These are phyloP conservation scores for Caranx melampygus DNA, from an alignment of 2,113 vertebrate genomes.

Conservation along the genomic window DNA sequence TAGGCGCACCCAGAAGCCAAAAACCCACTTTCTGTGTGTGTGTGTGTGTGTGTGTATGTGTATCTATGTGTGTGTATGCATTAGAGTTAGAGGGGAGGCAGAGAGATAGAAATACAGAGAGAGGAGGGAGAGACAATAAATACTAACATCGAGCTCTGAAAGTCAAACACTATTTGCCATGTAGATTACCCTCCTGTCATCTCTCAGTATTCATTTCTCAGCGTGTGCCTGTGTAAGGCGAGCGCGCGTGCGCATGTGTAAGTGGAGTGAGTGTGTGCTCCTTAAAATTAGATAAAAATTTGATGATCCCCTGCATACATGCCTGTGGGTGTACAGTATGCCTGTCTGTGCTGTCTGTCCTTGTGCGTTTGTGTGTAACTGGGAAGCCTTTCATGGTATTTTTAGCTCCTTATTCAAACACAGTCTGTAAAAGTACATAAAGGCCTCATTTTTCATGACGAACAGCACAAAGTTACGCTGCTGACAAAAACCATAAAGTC, in stretches of 20 bases:
- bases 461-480: conserved; percentile 59
- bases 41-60: background rate
- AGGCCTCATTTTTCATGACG: conserved; percentile 57
- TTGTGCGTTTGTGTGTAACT: conserved; percentile 29
- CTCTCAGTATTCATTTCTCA: conserved; percentile 40
- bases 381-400: conserved; percentile 45
- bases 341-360: conserved; percentile 16
- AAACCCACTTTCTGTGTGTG: conserved; percentile 11
- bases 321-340: conserved; percentile 44
- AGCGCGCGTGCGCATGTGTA: conserved; percentile 23
- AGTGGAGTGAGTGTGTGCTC: conserved; percentile 44
- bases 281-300: conserved; percentile 60
- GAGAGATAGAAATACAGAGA: conserved; percentile 3
- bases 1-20: conserved; percentile 42
- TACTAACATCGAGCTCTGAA: conserved; percentile 41
- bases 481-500: conserved; percentile 57
- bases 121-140: conserved; percentile 19
- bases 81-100: conserved; percentile 10
- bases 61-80: background rate
- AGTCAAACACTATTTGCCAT: conserved; percentile 62
- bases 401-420: conserved; percentile 52
- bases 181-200: conserved; percentile 51
- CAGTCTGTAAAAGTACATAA: conserved; percentile 37
- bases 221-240: background rate
- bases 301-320: conserved; percentile 46